Evolutionary conservation across 2,797 vertebrate species (phyloP), one percentile per base, ranked within the genome.

Genomic region (Huso huso): DNA sequence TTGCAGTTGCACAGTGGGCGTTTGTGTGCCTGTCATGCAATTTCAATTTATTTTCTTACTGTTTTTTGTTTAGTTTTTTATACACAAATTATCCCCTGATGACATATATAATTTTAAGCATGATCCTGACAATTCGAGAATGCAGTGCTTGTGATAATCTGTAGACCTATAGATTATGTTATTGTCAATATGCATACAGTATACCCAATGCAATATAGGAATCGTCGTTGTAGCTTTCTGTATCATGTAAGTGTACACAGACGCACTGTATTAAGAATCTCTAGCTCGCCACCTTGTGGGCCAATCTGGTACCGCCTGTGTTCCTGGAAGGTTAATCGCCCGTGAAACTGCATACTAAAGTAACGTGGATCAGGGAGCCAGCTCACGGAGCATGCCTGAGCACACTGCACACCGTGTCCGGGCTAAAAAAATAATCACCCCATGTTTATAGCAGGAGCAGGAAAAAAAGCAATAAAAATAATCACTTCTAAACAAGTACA

Each of bases 261-360:
- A 62, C 23, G 49, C 61, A 37, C 18, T 4, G 61, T 10, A 62
- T 37, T 62, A 62, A 37, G 58, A 80, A 76, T 67, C 81, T 86
- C 84, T 77, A 85, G 81, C 67, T 73, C 87, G 80, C 87, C 88
- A 86, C 84, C 89, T 87, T 83, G 88, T 87, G 88, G 89, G 69
- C 67, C 67, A 75, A 81, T 12, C 72, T 76, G 78, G 83, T 74
- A 85, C 78, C 79, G 74, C 64, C 70, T 76, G 75, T 77, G 71
- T 80, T 75, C 73, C 78, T 81, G 76, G 66, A 79, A 76, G 71
- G 78, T 76, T 84, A 83, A 87, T 86, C 82, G 80, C 78, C 78
- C 84, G 81, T 81, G 82, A 81, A 89, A 82, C 37, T 37, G 37
- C 37, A 37, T 37, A 82, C 76, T 79, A 83, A 80, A 87, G 79